Conservation (phyloP, 2,113 vertebrate genomes). For the Enhydra lutris region DNA sequence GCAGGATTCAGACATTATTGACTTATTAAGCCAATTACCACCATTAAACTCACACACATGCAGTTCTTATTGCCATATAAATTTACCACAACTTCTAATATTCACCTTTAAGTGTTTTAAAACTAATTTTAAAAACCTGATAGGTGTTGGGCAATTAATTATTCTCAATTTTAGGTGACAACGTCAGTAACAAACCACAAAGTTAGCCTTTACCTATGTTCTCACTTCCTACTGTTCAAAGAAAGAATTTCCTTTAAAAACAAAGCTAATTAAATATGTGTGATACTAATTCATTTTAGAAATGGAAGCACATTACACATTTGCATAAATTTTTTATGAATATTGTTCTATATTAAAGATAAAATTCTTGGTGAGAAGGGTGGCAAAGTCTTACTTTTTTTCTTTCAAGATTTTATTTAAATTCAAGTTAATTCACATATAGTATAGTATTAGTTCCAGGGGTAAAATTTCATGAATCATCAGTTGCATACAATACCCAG, state of each 20-base stretch:
- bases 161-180: not conserved
- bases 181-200: not conserved
- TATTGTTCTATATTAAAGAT: not conserved
- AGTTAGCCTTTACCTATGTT: not conserved
- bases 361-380: not conserved
- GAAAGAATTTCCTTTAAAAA: conserved; percentile 41
- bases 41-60: not conserved
- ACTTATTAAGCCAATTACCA: not conserved
- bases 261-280: not conserved
- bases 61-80: not conserved
- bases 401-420: not conserved
- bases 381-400: not conserved
- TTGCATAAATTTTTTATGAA: not conserved
- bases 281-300: not conserved
- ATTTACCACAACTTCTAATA: conserved; percentile 15
- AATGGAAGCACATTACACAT: not conserved
- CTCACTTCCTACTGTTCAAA: not conserved
- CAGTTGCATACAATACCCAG: not conserved
- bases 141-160: not conserved
- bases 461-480: not conserved
- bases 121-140: not conserved
- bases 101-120: conserved; percentile 1
- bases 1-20: not conserved
- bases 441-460: not conserved
- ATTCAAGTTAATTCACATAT: not conserved